A percentile compares a stretch with the other conserved stretches of the same genome.
These are phyloP conservation scores for Bombus sibiricus DNA, from an alignment of 1,140 invertebrate species.

Conservation along the genomic window DNA sequence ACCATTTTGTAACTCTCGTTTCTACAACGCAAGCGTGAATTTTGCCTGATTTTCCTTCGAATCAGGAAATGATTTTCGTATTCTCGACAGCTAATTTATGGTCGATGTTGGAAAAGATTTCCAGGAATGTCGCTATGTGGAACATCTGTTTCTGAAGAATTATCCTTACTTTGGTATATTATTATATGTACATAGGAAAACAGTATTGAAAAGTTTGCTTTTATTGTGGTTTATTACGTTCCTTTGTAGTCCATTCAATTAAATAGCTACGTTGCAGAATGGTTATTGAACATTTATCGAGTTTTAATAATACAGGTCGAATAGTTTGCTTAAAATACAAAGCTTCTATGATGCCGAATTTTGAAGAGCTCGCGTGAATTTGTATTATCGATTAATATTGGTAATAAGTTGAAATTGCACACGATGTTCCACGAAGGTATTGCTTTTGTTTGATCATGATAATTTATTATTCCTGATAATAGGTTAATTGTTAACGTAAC, in stretches of 20 bases:
- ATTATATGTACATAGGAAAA: neutral
- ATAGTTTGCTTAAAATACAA: neutral
- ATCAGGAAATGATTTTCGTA: neutral
- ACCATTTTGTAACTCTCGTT: constrained; percentile 7
- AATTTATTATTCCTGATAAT: neutral
- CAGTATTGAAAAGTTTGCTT: neutral
- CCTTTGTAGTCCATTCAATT: neutral
- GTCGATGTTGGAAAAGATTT: neutral
- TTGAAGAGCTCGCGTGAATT: neutral
- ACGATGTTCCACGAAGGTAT: neutral
- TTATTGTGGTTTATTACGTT: neutral
- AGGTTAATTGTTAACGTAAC: neutral
- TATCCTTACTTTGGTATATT: neutral
- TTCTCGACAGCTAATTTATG: no score
- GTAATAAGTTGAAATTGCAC: neutral
- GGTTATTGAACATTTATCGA: neutral
- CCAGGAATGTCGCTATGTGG: neutral
- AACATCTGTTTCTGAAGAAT: neutral
- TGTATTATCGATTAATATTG: neutral
- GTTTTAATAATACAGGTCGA: neutral
- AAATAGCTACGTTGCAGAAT: neutral
- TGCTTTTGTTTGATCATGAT: neutral
- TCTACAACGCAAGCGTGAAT: no score
- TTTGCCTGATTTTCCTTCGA: neutral
- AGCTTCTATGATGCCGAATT: neutral